phyloP scores from a whole-genome alignment of 2,113 vertebrate species.

The Varanus salvator region DNA sequence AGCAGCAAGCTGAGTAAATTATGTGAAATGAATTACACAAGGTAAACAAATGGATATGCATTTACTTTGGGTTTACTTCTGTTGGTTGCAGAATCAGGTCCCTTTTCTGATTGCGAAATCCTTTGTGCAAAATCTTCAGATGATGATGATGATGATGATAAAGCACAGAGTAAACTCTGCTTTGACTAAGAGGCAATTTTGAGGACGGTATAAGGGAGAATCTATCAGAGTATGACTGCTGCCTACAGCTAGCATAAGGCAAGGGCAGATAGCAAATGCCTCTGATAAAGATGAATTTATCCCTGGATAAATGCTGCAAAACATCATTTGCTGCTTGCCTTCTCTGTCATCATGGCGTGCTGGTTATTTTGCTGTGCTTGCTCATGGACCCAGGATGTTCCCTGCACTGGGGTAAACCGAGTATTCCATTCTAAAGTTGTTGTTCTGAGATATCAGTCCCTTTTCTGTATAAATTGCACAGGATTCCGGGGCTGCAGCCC shows the following conservation, averaged over 20 bases:
- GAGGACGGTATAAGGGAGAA: background rate
- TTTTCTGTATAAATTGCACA: background rate
- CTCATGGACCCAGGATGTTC: background rate
- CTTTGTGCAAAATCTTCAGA: background rate
- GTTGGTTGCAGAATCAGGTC: background rate
- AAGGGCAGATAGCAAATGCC: background rate
- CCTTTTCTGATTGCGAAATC: background rate
- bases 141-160: background rate
- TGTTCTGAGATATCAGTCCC: background rate
- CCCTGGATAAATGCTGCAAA: background rate
- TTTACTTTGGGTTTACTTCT: background rate
- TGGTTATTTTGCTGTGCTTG: background rate
- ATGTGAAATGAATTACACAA: background rate
- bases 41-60: background rate
- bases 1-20: background rate
- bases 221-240: background rate
- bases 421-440: background rate
- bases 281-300: conserved; percentile 2
- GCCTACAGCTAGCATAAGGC: background rate
- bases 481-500: too few relatives aligned
- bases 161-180: background rate
- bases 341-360: background rate
- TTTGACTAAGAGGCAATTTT: too few relatives aligned
- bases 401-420: background rate
- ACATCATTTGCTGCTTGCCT: background rate